Conservation (phyloP, 2,888 invertebrate genomes). For the Eupithecia tripunctaria region DNA sequence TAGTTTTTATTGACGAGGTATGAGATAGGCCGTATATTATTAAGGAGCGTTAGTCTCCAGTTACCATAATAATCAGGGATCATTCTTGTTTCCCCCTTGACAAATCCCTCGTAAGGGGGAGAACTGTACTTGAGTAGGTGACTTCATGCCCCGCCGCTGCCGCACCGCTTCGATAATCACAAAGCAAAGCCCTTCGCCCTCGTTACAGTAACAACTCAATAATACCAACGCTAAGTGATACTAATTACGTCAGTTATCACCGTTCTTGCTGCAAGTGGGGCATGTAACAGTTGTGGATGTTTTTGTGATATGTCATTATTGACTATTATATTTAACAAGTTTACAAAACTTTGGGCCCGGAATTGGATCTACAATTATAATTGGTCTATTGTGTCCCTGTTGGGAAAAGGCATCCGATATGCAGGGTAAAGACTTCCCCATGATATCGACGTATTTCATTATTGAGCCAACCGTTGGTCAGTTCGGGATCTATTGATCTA, state of each 20-base stretch:
- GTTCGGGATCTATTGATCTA: too few species aligned
- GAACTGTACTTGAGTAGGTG: not conserved
- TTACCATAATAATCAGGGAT: not conserved
- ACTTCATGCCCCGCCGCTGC: conserved; percentile 13
- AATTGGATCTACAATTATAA: too few species aligned
- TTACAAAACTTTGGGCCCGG: too few species aligned
- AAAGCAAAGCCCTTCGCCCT: conserved; percentile 34
- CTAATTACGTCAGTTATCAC: conserved; percentile 56
- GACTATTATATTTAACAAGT: too few species aligned
- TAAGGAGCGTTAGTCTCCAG: not conserved
- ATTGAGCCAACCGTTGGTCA: too few species aligned
- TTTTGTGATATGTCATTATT: not conserved
- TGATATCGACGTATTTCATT: too few species aligned
- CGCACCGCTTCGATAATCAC: conserved; percentile 35
- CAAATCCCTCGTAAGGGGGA: too few species aligned
- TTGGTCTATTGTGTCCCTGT: too few species aligned
- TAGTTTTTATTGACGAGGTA: not conserved
- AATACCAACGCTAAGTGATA: conserved; percentile 48
- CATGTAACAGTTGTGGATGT: conserved; percentile 32
- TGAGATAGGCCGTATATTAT: not conserved
- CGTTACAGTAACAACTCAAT: conserved; percentile 52
- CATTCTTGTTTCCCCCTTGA: too few species aligned
- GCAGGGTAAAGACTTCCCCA: too few species aligned
- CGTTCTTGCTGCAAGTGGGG: conserved; percentile 45
- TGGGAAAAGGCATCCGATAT: too few species aligned